Conservation (phyloP, 2,888 invertebrate species). For the Craniophora ligustri region DNA sequence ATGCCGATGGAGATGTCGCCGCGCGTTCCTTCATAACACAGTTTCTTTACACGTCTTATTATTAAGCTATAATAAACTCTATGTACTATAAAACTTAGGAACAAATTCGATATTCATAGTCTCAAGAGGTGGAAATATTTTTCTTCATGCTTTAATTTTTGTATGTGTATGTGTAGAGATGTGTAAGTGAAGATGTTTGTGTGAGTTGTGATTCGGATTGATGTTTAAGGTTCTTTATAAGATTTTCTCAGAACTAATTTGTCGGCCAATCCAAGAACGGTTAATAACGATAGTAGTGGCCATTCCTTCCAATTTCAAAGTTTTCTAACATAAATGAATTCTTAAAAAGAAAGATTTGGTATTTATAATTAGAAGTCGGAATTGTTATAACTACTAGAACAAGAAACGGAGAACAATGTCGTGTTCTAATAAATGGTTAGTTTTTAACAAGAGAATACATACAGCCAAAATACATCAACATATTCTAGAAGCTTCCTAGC, state of each 20-base stretch:
- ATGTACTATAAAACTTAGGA: conserved; percentile 80
- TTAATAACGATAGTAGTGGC: neutral
- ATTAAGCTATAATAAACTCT: conserved; percentile 77
- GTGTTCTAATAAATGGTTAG: conserved; percentile 49
- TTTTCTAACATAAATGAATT: no score
- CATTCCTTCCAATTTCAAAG: neutral
- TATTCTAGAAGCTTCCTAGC: neutral
- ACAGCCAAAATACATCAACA: conserved; percentile 17
- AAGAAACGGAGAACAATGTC: conserved; percentile 37
- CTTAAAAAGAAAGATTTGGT: conserved; percentile 2
- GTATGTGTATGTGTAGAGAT: conserved; percentile 60
- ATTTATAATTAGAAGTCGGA: conserved; percentile 4
- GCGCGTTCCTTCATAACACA: conserved; percentile 83
- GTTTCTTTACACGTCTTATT: conserved; percentile 65
- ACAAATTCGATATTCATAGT: conserved; percentile 84
- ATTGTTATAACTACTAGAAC: no score
- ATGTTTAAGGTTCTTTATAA: conserved; percentile 33
- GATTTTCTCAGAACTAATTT: conserved; percentile 29
- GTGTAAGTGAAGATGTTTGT: conserved; percentile 49
- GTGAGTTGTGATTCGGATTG: conserved; percentile 52
- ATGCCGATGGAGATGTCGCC: conserved; percentile 77
- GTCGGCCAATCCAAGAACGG: conserved; percentile 1
- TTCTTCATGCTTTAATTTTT: conserved; percentile 86
- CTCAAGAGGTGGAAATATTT: conserved; percentile 77
- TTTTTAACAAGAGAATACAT: conserved; percentile 10